Evolutionary conservation across 2,888 invertebrate species (phyloP), one percentile per base, ranked within the genome.

Genomic region (Xylota sylvarum): DNA sequence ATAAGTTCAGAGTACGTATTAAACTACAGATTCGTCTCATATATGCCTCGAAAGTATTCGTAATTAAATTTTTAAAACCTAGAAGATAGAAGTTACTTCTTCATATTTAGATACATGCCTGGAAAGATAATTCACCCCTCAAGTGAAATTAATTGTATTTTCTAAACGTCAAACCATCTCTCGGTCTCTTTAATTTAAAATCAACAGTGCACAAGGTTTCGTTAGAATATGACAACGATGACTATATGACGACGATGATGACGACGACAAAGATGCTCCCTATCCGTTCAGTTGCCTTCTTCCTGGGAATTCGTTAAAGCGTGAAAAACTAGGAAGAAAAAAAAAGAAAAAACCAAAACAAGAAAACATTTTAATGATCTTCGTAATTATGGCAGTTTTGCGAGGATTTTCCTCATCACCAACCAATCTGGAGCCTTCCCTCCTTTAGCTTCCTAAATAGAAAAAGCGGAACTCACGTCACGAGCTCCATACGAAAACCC

Each of bases 361-460:
- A 58, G 35, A 60, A 76, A 82, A 48, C 81, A 77, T 82, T 86
- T 86, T 85, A 85, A 85, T 85, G 85, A 85, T 85, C 86, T 82
- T 82, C 86, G 78, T 86, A 86, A 82, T 86, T 86, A 86, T 78
- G 78, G 78, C 78, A 86, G 82, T 86, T 86, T 82, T 73, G 77
- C 50, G 30, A 69, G 82, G 77, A 86, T 82, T 81, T 86, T 73
- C 82, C 77, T 35, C 85, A 72, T 85, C 80, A 60, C 70, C 80
- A 84, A 70, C 74, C 84, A 80, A 85, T 80, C 56, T 64, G 60
- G 43, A 0, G 4, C 23, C 9, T 14, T 30, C 65, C 9, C 23
- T 32, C 4, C 10, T 37, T 37, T 37, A 2, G 17, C 32, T 23
- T 58, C 9, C 12, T 52, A 43, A 35, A 35, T 9, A 32, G 12